Base-by-base conservation (phyloP, 1,140 invertebrate species). In the Piezodorus guildinii region DNA sequence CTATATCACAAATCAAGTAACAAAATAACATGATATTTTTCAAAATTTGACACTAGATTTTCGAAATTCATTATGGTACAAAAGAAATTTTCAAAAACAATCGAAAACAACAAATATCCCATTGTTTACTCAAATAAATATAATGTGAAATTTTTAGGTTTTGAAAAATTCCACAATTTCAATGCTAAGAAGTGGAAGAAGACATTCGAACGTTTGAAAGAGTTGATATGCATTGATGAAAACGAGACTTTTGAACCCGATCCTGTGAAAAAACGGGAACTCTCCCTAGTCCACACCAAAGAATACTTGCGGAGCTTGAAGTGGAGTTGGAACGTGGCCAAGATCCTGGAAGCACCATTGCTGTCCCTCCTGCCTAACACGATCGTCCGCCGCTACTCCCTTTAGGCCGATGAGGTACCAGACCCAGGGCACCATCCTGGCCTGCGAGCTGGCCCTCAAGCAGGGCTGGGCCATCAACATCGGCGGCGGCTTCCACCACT, bases 91-190 rank as follows among this genome's bases (percentile, higher is more conserved):
- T 10, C 6, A 39, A 39, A 39, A 39, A 10, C 12, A 39, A 5
- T 10, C 12, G 34, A 58, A 27, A 27, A 58, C 8, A 54, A 19
- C 19, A 60, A 65, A 34, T 79, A 80, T 74, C 88, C 90, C 6
- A 83, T 93, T 65, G 80, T 93, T 1, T 93, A 90, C 72, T 77
- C 82, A 62, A 73, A 80, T 23, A 79, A 85, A 60, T 94, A 94
- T 73, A 88, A 91, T 75, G 89, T 94, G 63, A 78, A 79, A 16
- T 88, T 91, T 72, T 76, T 79, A 69, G 87, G 87, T 17, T 74
- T 93, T 49, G 87, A 93, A 75, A 88, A 84, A 72, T 76, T 90
- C n/a, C 90, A 93, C 79, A 84, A 89, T 17, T 93, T 94, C 76
- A 90, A 94, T 81, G 81, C 90, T 2, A 80, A 80, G 68, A 94